Conservation (phyloP, 2,888 invertebrate species). For the Agriotes lineatus region DNA sequence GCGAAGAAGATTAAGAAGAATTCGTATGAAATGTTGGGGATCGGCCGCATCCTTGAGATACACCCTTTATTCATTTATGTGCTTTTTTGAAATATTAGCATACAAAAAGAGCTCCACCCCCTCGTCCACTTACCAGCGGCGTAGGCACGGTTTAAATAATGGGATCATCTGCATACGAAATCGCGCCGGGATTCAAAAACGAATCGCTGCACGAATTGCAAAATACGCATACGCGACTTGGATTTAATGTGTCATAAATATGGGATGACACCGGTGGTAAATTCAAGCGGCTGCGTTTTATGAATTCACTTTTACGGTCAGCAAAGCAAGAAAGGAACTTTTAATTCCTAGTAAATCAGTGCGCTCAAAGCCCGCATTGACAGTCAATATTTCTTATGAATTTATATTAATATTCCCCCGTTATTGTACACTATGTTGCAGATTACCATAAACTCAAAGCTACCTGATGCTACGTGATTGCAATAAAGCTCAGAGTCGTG, state of each 20-base stretch:
- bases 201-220: constrained; percentile 8
- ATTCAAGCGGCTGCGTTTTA: too few relatives aligned
- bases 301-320: too few relatives aligned
- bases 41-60: constrained; percentile 45
- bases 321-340: too few relatives aligned
- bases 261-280: neutral
- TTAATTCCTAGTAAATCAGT: too few relatives aligned
- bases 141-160: constrained; percentile 26
- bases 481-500: too few relatives aligned
- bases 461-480: too few relatives aligned
- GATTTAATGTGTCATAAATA: neutral
- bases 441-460: too few relatives aligned
- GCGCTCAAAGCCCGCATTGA: too few relatives aligned
- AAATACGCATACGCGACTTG: neutral
- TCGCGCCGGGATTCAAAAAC: neutral
- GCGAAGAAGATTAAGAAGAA: constrained; percentile 11
- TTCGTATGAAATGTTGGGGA: constrained; percentile 41
- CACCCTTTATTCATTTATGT: constrained; percentile 51
- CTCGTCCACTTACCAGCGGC: constrained; percentile 38
- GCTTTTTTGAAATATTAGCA: constrained; percentile 49
- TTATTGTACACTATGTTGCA: too few relatives aligned
- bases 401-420: too few relatives aligned
- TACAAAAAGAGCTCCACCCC: constrained; percentile 52
- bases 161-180: constrained; percentile 16
- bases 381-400: too few relatives aligned